Evolutionary conservation across 2,888 invertebrate species (phyloP), one percentile per base, ranked within the genome.

Genomic region (Exephanes ischioxanthus): DNA sequence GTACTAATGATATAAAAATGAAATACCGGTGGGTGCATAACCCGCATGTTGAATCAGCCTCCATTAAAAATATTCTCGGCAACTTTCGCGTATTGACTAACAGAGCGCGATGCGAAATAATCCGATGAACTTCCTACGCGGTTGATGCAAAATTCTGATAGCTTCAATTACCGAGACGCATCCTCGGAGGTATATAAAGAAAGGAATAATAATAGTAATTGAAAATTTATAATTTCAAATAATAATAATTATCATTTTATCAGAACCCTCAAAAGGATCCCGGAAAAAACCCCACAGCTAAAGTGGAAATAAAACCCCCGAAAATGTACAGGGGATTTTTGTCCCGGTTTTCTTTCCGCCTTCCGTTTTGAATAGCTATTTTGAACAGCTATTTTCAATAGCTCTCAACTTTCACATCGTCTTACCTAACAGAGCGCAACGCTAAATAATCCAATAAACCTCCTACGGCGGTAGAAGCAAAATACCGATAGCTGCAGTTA

Each of bases 21-120:
- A 78, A 73, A 77, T 77, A 67, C 72, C 51, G 61, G 61, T 67
- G 66, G 11, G 55, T 67, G 66, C 48, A 71, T 82, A 30, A 78
- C 45, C 75, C 30, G 41, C 26, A 53, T 51, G n/a, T 81, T 14
- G 4, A 22, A 58, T 53, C 37, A 22, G 11, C 55, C 53, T 19
- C 48, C 58, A 55, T 37, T 19, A 22, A n/a, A 45, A 73, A n/a
- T 45, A 37, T 73, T 48, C 45, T 9, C 55, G 55, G 11, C 3
- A 22, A 41, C 41, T 41, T 41, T 41, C 55, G 51, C 55, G 55
- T 6, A 55, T 73, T 41, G 73, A 22, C 63, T 83, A 66, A 75
- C 79, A 79, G 71, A 76, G 55, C 53, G 6, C 19, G 58, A 11
- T 6, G 22, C 19, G 68, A 58, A 33, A 70, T 37, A 41, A 11